A percentile compares a stretch with the other conserved stretches of the same genome.
Evolutionary conservation across 2,888 invertebrate genomes (phyloP).

Genomic region (Apodemia mormo): DNA sequence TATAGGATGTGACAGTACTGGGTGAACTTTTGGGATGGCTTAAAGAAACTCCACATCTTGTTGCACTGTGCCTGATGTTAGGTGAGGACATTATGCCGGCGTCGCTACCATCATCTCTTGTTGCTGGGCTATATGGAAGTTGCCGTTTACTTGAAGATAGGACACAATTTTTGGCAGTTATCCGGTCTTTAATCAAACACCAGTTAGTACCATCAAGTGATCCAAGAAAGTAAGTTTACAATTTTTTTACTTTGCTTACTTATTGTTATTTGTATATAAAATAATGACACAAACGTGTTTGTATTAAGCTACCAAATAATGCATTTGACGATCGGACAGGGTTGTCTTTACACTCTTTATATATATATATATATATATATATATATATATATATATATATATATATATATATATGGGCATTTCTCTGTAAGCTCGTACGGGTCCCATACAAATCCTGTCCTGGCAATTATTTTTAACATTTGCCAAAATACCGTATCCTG

Average conservation of each 20-base stretch:
- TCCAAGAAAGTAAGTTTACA: constrained; percentile 66
- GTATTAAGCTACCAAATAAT: no score
- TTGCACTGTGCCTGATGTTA: constrained; percentile 68
- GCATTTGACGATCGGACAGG: no score
- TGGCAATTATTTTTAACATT: no score
- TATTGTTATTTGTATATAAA: no score
- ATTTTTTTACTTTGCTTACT: background rate
- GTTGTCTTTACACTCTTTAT: no score
- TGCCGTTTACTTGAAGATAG: constrained; percentile 60
- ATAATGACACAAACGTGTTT: no score
- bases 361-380: no score
- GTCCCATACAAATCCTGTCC: no score
- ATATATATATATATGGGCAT: no score
- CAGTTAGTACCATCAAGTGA: constrained; percentile 66
- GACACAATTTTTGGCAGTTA: constrained; percentile 60
- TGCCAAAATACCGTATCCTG: no score
- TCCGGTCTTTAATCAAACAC: constrained; percentile 68
- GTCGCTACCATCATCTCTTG: constrained; percentile 58
- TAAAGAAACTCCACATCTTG: constrained; percentile 69
- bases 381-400: no score
- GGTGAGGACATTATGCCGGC: constrained; percentile 71
- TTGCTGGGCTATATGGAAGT: constrained; percentile 71
- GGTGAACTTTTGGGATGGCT: constrained; percentile 75
- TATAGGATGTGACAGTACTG: constrained; percentile 67
- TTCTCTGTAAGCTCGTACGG: no score